Evolutionary conservation across 1,140 invertebrate species (phyloP).

Genomic region (Cephus cinctus): DNA sequence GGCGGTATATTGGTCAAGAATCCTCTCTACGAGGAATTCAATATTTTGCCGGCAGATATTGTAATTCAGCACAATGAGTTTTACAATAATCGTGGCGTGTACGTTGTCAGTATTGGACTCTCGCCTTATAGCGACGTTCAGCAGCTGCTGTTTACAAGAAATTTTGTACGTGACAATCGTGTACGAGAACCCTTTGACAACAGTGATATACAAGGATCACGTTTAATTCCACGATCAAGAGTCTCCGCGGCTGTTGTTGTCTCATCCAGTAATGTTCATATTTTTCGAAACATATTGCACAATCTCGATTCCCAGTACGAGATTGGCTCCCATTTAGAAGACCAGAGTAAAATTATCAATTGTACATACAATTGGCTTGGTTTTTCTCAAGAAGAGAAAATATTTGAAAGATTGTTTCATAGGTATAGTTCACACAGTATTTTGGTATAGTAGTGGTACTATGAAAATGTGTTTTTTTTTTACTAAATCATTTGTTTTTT

Average conservation of each 20-base stretch:
- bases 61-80: constrained; percentile 88
- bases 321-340: constrained; percentile 91
- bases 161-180: constrained; percentile 83
- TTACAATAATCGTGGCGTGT: constrained; percentile 80
- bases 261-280: constrained; percentile 84
- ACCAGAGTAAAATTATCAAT: constrained; percentile 92
- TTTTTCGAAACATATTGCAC: constrained; percentile 90
- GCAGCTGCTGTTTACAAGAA: constrained; percentile 81
- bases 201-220: constrained; percentile 60
- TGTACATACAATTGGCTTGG: constrained; percentile 95
- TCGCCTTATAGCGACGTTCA: constrained; percentile 83
- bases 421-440: constrained; percentile 58
- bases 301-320: constrained; percentile 91
- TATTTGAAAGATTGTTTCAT: constrained; percentile 83
- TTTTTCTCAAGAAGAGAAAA: constrained; percentile 70
- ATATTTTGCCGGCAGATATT: constrained; percentile 67
- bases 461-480: not conserved
- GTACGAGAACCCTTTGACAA: constrained; percentile 84
- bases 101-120: constrained; percentile 83
- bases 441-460: not conserved
- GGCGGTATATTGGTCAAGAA: constrained; percentile 89
- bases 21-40: constrained; percentile 70
- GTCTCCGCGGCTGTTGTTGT: constrained; percentile 89
- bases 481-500: not conserved
- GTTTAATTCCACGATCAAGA: constrained; percentile 79